These are phyloP conservation scores for Xiphias gladius DNA, from an alignment of 2,113 vertebrate genomes.

Conservation along the genomic window DNA sequence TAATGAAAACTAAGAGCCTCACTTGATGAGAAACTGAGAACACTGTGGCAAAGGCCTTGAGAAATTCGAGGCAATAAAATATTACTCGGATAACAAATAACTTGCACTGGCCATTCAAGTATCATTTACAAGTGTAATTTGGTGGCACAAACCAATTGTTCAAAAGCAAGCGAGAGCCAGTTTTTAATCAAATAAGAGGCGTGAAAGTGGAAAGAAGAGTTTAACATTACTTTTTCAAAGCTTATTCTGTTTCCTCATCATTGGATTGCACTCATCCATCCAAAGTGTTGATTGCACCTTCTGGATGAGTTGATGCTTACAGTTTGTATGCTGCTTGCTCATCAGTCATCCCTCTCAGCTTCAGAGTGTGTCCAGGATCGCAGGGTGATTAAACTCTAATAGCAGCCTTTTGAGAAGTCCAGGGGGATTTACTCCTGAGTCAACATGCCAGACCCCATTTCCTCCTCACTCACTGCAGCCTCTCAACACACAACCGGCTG, in stretches of 20 bases:
- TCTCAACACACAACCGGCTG: constrained; percentile 74
- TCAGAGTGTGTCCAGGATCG: constrained; percentile 62
- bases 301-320: constrained; percentile 53
- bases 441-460: constrained; percentile 86
- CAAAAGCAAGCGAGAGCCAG: constrained; percentile 6
- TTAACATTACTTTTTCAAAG: constrained; percentile 9
- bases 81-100: constrained; percentile 20
- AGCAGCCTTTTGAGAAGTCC: constrained; percentile 76
- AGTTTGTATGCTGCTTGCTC: constrained; percentile 47
- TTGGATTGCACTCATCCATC: constrained; percentile 56
- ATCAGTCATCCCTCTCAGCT: constrained; percentile 65
- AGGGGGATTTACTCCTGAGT: constrained; percentile 83
- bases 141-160: constrained; percentile 25
- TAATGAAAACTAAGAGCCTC: constrained; percentile 48
- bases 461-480: constrained; percentile 77
- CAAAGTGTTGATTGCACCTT: constrained; percentile 61
- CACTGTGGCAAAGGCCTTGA: constrained; percentile 32
- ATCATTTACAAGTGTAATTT: constrained; percentile 50
- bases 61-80: constrained; percentile 47
- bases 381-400: constrained; percentile 82
- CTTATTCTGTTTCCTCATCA: constrained; percentile 34
- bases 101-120: constrained; percentile 13
- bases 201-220: constrained; percentile 34
- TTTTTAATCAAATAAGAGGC: constrained; percentile 35
- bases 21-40: constrained; percentile 55